phyloP scores from a whole-genome alignment of 1,140 invertebrate species.

The Chironomus tepperi region DNA sequence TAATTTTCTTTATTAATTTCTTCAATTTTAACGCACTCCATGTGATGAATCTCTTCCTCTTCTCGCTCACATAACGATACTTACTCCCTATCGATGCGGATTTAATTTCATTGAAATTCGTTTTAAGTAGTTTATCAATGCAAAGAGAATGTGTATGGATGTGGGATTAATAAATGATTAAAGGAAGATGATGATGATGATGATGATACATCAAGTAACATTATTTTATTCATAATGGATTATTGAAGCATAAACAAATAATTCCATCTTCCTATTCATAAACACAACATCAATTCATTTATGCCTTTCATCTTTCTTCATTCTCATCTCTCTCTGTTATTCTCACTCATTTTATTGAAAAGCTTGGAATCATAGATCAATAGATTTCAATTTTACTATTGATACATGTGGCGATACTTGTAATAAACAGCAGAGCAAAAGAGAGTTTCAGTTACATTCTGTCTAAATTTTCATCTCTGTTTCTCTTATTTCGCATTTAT shows the following conservation, averaged over 20 bases:
- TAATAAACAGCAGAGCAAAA: neutral
- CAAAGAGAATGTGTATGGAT: too few relatives aligned
- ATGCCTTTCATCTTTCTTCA: neutral
- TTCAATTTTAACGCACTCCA: too few relatives aligned
- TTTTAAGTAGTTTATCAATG: too few relatives aligned
- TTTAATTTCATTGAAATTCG: too few relatives aligned
- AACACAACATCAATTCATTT: constrained; percentile 10
- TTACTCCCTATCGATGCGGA: too few relatives aligned
- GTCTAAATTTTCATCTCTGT: neutral
- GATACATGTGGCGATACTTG: neutral
- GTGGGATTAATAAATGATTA: neutral
- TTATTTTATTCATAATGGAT: neutral
- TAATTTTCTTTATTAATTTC: too few relatives aligned
- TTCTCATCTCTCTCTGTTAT: neutral
- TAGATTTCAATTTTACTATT: neutral
- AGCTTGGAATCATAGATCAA: neutral
- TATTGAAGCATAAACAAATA: constrained; percentile 23
- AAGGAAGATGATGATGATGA: neutral
- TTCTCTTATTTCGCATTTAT: neutral
- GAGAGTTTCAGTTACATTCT: neutral
- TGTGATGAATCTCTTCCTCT: too few relatives aligned
- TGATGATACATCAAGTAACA: too few relatives aligned
- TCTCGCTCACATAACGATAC: too few relatives aligned
- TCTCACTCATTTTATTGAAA: neutral
- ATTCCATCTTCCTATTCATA: neutral